Conservation (phyloP, 2,888 invertebrate species). For the Notodonta dromedarius region DNA sequence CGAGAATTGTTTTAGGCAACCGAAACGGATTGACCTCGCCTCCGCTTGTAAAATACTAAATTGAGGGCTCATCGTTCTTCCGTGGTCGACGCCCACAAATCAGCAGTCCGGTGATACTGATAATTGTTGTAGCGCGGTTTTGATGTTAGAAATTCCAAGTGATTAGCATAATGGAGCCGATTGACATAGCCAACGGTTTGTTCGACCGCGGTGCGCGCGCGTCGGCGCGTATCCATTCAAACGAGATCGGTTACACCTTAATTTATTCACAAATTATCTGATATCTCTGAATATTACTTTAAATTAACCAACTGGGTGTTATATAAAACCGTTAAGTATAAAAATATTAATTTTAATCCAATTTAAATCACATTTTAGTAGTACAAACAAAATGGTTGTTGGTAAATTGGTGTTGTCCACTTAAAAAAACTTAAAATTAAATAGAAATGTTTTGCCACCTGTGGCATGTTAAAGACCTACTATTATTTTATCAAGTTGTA, state of each 20-base stretch:
- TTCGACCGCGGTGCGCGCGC: slow-evolving; percentile 27
- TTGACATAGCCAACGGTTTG: slow-evolving; percentile 55
- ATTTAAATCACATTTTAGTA: too few species aligned
- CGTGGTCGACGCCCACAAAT: slow-evolving; percentile 60
- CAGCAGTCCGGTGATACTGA: slow-evolving; percentile 50
- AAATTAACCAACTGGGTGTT: slow-evolving; percentile 9
- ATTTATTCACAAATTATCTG: slow-evolving; percentile 42
- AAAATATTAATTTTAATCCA: too few species aligned
- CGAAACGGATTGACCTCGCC: slow-evolving; percentile 59
- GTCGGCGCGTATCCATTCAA: slow-evolving; percentile 38
- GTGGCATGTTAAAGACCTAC: too few species aligned
- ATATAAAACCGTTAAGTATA: background rate
- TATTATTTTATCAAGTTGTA: too few species aligned
- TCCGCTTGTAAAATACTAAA: slow-evolving; percentile 48
- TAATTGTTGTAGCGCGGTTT: slow-evolving; percentile 46
- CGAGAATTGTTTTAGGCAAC: slow-evolving; percentile 58
- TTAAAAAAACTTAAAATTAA: too few species aligned
- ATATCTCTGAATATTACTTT: slow-evolving; percentile 18
- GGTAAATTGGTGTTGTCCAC: too few species aligned
- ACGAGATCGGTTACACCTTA: slow-evolving; percentile 40
- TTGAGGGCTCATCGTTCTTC: slow-evolving; percentile 61
- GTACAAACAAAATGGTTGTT: too few species aligned
- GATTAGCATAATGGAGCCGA: slow-evolving; percentile 65
- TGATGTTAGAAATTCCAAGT: slow-evolving; percentile 56
- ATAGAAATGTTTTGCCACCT: too few species aligned